phyloP scores from a whole-genome alignment of 35 echinoderm and acorn worm genomes.

The Apostichopus californicus region DNA sequence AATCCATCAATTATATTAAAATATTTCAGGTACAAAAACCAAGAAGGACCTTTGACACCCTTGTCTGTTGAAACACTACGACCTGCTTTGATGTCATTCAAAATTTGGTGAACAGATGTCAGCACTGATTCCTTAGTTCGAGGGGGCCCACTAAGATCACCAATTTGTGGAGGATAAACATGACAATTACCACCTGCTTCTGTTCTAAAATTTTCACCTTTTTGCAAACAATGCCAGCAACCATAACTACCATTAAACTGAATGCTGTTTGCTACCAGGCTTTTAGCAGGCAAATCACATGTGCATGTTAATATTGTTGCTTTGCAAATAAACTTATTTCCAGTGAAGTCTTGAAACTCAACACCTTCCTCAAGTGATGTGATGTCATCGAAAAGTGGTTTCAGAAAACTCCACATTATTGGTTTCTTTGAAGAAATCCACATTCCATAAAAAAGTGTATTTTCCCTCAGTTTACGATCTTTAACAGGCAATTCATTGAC shows the following conservation, averaged over 20 bases:
- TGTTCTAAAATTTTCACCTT: background rate
- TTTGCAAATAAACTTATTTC: constrained; percentile 23
- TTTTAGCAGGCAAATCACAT: constrained; percentile 58
- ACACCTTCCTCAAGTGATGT: constrained; percentile 36
- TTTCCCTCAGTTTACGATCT: constrained; percentile 33
- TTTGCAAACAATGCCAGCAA: constrained; percentile 59
- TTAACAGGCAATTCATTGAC: constrained; percentile 50
- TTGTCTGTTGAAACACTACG: background rate
- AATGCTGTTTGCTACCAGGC: constrained; percentile 55
- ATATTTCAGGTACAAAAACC: constrained; percentile 48
- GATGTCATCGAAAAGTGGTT: constrained; percentile 48
- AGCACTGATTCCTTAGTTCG: background rate
- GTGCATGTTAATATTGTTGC: constrained; percentile 52
- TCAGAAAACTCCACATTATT: constrained; percentile 57
- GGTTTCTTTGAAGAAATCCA: constrained; percentile 55
- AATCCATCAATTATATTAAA: constrained; percentile 60
- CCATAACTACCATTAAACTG: constrained; percentile 57
- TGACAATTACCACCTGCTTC: background rate
- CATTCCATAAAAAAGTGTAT: constrained; percentile 42
- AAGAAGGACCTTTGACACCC: constrained; percentile 50
- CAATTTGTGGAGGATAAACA: background rate
- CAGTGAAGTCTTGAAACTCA: constrained; percentile 16
- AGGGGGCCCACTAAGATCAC: background rate
- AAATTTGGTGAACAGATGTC: background rate
- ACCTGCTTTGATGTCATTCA: background rate